Base-by-base conservation (phyloP, 2,113 vertebrate genomes). In the Takifugu flavidus region DNA sequence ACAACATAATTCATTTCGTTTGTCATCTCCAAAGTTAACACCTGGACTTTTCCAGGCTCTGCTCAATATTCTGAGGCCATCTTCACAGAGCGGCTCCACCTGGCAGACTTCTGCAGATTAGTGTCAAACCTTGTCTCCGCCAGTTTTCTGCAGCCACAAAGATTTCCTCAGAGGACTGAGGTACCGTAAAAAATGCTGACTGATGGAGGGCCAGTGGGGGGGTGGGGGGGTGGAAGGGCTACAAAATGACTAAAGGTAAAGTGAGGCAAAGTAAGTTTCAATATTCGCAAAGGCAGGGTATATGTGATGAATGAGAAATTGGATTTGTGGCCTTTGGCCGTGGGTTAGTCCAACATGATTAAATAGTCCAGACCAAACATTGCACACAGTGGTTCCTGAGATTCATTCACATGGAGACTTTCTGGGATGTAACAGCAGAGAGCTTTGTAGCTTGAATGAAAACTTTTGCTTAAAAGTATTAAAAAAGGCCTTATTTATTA, bases 261-360 rank as follows among this genome's bases (percentile, higher is more conserved):
- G 42, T 5, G 42, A 12, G 12, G 5, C 42, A 43, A 43, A 43
- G 31, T 50, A 46, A 15, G 45, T 27, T 65, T 39, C 28, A 62
- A 53, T 61, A 47, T 39, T 25, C 10, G 7, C 49, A 44, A 46
- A 65, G 15, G 14, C 28, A 26, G 52, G 53, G 53, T 34, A 25
- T 56, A 63, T 7, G 42, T n/a, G 25, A 8, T 49, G 60, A 72
- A 74, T 74, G 6, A 61, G 67, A 74, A 73, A 67, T 53, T 58
- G 31, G 46, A 65, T 66, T 68, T 15, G 34, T 70, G 50, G 67
- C 70, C 65, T 59, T 39, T 39, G 34, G 8, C 34, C 34, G 34
- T 67, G 5, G 59, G 75, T 65, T 50, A 60, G 39, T 64, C 44
- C 59, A 72, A 47, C 2, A 29, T 34, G 45, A 29, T 49, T 63